These are phyloP conservation scores for Dunckerocampus dactyliophorus DNA, from an alignment of 2,113 vertebrate species.

Conservation along the genomic window DNA sequence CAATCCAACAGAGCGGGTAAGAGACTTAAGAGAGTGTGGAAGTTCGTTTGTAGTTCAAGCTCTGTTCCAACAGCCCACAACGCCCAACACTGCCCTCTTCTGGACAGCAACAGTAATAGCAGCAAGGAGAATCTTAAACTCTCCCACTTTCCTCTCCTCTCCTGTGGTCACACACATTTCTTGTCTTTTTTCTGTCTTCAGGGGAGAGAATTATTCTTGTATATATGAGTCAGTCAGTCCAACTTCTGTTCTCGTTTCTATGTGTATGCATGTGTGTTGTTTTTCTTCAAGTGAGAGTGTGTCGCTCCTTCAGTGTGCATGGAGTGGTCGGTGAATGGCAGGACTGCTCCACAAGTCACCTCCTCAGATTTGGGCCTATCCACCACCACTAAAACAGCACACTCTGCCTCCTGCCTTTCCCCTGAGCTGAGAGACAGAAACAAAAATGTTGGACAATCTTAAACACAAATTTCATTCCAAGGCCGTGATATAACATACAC, in stretches of 20 bases:
- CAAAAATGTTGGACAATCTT: conserved; percentile 7
- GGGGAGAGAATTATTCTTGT: conserved; percentile 26
- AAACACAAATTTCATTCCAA: conserved; percentile 21
- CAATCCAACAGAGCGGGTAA: conserved; percentile 21
- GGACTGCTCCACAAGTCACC: conserved; percentile 39
- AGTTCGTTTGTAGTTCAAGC: conserved; percentile 37
- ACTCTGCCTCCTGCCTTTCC: conserved; percentile 71
- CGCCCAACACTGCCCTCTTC: conserved; percentile 36
- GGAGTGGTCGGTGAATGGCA: conserved; percentile 47
- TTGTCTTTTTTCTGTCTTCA: conserved; percentile 17
- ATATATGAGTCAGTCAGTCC: conserved; percentile 17
- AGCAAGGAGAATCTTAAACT: conserved; percentile 51
- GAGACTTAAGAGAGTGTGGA: conserved; percentile 12
- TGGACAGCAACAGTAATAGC: conserved; percentile 59
- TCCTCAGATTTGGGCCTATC: conserved; percentile 42
- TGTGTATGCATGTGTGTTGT: conserved; percentile 9
- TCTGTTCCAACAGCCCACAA: conserved; percentile 30
- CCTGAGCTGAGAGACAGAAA: conserved; percentile 61
- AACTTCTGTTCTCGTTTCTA: background rate
- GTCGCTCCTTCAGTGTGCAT: conserved; percentile 45
- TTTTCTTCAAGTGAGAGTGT: conserved; percentile 37
- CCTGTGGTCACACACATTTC: conserved; percentile 26
- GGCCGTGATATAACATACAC: conserved; percentile 1
- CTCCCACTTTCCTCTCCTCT: conserved; percentile 36
- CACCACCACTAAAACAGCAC: conserved; percentile 67